Evolutionary conservation across 1,140 invertebrate genomes (phyloP), one percentile per base, ranked within the genome.

Genomic region (Cherax destructor): DNA sequence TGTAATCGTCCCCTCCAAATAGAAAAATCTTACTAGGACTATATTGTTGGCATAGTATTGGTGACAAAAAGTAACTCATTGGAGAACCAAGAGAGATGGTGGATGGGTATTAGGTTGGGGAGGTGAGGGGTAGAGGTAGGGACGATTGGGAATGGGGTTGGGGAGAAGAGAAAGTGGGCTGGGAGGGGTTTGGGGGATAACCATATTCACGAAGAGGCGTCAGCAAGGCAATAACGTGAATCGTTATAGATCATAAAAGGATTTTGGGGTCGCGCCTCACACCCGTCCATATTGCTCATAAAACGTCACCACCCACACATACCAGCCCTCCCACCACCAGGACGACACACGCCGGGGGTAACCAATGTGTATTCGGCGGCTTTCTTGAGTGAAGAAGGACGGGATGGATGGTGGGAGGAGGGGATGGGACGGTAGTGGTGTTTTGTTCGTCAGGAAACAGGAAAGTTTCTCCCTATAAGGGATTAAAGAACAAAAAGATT

Each of bases 201-300:
- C 52, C 13, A 83, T 79, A 80, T 83, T 74, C 81, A 59, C 61
- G 41, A 59, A 56, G 50, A 78, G 81, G 88, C 81, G 88, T 83
- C 80, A n/a, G 56, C 47, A 21, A 30, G 81, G 81, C 81, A 83
- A 90, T 90, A 90, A 90, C 88, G 50, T 76, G 81, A 83, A 90
- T 90, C 88, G 88, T 90, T 84, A 90, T 90, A 90, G 88, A 90
- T 77, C 88, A 77, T 90, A 90, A 90, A 90, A 90, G 72, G 74
- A 74, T 83, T 61, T 90, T 77, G 49, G 30, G 81, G 80, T 59
- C 69, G 80, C 56, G 88, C 41, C 84, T 84, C 52, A 61, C 59
- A 72, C 30, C 30, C 52, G 80, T 80, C 88, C 88, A 90, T 90
- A 90, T 84, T 90, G 80, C 88, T 81, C 88, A 90, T 90, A 90